These are phyloP conservation scores for Melierax canorus DNA, from an alignment of 2,113 vertebrate species.

Conservation along the genomic window DNA sequence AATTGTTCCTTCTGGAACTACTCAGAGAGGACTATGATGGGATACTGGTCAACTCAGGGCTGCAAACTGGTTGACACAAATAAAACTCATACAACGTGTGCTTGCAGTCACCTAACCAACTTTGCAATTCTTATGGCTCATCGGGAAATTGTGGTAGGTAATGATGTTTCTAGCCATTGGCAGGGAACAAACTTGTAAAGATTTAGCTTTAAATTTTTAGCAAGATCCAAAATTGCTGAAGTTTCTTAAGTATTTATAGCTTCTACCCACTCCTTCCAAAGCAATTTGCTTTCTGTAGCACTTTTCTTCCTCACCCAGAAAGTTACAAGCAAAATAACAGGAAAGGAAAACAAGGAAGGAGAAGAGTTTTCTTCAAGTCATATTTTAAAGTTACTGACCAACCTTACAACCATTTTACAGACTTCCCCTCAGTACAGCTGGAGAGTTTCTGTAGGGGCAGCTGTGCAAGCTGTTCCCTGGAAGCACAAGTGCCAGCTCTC, in stretches of 20 bases:
- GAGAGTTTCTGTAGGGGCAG: background rate
- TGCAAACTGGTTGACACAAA: constrained; percentile 96
- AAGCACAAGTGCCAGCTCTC: background rate
- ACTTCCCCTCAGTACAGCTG: background rate
- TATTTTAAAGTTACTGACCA: background rate
- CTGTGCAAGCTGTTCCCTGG: background rate
- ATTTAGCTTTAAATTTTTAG: background rate
- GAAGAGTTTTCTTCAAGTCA: background rate
- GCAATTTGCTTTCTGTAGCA: background rate
- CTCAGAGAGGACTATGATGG: constrained; percentile 99
- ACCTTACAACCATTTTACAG: background rate
- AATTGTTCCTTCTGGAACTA: constrained; percentile 99
- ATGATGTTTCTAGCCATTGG: constrained; percentile 23
- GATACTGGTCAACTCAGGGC: constrained; percentile 98
- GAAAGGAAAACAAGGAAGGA: background rate
- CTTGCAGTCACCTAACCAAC: constrained; percentile 97
- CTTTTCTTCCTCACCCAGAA: background rate
- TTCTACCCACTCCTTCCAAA: background rate
- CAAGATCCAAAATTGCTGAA: background rate
- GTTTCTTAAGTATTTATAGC: background rate
- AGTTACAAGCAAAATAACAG: background rate
- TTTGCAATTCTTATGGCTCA: constrained; percentile 98
- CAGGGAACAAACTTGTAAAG: constrained; percentile 37
- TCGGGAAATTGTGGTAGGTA: constrained; percentile 88
- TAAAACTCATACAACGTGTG: constrained; percentile 94